phyloP scores from a whole-genome alignment of 2,888 invertebrate species.

The Actias luna region DNA sequence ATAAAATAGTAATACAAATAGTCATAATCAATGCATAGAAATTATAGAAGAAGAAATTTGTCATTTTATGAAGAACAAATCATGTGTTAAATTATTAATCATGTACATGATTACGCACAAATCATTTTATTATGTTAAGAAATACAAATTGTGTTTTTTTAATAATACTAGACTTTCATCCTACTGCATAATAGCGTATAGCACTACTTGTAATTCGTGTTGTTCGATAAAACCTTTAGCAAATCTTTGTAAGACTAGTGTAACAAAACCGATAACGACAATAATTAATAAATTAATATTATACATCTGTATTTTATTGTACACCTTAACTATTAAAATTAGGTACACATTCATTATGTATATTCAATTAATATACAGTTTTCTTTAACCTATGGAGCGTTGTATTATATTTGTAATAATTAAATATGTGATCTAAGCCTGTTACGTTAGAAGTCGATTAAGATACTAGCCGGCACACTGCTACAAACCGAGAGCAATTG shows the following conservation, averaged over 20 bases:
- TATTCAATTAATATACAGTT: not conserved
- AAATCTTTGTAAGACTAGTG: constrained; percentile 46
- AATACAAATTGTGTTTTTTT: constrained; percentile 2
- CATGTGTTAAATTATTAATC: not conserved
- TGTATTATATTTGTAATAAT: not conserved
- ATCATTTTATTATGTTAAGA: not conserved
- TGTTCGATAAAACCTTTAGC: constrained; percentile 34
- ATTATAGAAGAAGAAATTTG: not conserved
- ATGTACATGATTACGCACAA: not conserved
- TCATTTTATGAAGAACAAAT: not conserved
- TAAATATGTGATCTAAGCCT: not conserved
- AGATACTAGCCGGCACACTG: too few relatives aligned
- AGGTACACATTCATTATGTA: constrained; percentile 18
- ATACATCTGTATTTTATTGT: constrained; percentile 31
- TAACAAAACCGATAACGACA: constrained; percentile 42
- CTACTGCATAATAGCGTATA: constrained; percentile 17
- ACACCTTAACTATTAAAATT: constrained; percentile 29
- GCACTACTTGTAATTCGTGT: constrained; percentile 31
- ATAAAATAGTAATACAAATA: not conserved
- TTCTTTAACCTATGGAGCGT: not conserved
- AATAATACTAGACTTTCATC: not conserved
- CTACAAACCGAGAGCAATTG: too few relatives aligned
- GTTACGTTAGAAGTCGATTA: too few relatives aligned
- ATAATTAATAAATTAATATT: constrained; percentile 38
- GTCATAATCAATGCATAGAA: not conserved